Evolutionary conservation across 2,797 vertebrate species (phyloP).

Genomic region (Peromyscus melanophrys): DNA sequence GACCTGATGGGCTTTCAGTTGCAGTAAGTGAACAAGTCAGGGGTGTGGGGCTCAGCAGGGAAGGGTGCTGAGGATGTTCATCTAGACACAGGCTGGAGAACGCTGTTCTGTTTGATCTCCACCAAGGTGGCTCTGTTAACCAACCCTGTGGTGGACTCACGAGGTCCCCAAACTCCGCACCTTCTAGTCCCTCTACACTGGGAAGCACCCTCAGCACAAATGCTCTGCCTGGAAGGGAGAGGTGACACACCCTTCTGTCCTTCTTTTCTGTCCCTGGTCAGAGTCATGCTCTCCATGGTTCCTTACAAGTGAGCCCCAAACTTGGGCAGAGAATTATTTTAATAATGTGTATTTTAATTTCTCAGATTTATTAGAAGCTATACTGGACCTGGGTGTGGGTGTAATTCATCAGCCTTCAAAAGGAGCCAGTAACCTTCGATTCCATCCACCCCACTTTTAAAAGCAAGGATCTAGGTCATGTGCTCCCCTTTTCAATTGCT

Average conservation of each 20-base stretch:
- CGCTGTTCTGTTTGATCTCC: background rate
- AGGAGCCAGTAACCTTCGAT: background rate
- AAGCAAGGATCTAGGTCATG: background rate
- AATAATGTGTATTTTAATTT: conserved; percentile 15
- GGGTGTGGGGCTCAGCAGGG: background rate
- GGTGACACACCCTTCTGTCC: background rate
- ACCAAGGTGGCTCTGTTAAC: too few species aligned
- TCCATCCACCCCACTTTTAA: background rate
- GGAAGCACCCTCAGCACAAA: background rate
- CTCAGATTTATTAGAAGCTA: conserved; percentile 12
- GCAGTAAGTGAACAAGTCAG: background rate
- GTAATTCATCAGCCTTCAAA: background rate
- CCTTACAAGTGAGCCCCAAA: background rate
- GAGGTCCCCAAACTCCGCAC: too few species aligned
- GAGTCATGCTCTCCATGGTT: background rate
- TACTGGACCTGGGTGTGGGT: background rate
- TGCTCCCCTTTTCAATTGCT: background rate
- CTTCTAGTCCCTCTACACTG: background rate
- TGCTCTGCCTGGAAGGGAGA: background rate
- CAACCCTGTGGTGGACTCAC: background rate
- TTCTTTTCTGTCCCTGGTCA: background rate
- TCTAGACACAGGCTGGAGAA: background rate
- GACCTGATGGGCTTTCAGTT: background rate
- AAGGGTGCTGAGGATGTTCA: background rate
- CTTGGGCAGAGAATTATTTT: background rate